Conservation (phyloP, 1,140 invertebrate genomes). For the Philaenus spumarius region DNA sequence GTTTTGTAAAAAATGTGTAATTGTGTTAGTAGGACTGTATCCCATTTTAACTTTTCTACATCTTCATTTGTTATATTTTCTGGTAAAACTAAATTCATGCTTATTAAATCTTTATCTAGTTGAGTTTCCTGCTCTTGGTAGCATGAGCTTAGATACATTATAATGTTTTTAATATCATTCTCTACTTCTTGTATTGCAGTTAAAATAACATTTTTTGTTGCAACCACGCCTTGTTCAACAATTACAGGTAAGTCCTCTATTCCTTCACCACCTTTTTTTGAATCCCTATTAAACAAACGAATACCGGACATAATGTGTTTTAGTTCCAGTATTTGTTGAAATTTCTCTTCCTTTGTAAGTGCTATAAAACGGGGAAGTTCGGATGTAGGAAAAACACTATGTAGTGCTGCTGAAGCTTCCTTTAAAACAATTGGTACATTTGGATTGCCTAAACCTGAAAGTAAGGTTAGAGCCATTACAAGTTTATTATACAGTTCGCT, state of each 20-base stretch:
- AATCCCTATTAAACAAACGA: slow-evolving; percentile 58
- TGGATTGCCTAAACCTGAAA: slow-evolving; percentile 56
- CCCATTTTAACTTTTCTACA: too few relatives aligned
- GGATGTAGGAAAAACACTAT: slow-evolving; percentile 62
- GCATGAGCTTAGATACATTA: too few relatives aligned
- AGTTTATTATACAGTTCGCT: slow-evolving; percentile 55
- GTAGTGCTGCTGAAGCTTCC: slow-evolving; percentile 53
- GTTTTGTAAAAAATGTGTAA: slow-evolving; percentile 41
- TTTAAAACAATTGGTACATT: slow-evolving; percentile 43
- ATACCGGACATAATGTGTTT: slow-evolving; percentile 54
- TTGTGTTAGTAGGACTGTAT: too few relatives aligned
- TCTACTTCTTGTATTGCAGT: too few relatives aligned
- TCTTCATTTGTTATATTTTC: too few relatives aligned
- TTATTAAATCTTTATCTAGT: too few relatives aligned
- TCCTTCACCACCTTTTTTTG: slow-evolving; percentile 53
- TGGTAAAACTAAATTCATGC: too few relatives aligned
- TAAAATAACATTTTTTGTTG: too few relatives aligned
- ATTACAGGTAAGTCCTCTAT: slow-evolving; percentile 43
- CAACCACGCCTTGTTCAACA: too few relatives aligned
- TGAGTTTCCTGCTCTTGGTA: too few relatives aligned
- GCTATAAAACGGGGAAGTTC: slow-evolving; percentile 58
- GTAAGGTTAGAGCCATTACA: slow-evolving; percentile 39
- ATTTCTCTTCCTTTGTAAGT: slow-evolving; percentile 46
- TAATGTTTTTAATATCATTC: too few relatives aligned
- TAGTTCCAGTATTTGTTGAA: slow-evolving; percentile 47